Base-by-base conservation (phyloP, 2,888 invertebrate genomes). In the Melangyna quadrimaculata region DNA sequence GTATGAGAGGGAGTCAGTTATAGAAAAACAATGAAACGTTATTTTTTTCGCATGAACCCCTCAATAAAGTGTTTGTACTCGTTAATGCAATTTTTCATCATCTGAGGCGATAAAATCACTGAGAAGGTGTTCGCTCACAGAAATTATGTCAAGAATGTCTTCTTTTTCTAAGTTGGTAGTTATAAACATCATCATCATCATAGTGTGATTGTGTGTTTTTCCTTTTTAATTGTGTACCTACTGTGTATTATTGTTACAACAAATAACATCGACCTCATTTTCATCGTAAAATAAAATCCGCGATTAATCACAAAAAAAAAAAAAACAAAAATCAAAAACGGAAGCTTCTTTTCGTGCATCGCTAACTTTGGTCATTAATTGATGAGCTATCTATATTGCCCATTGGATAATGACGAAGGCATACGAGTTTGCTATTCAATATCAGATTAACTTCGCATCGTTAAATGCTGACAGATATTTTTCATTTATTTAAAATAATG, bases 341-440 rank as follows among this genome's bases (percentile, higher is more conserved):
- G 84, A 84, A 84, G 80, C 61, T 37, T 59, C 51, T 40, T 81
- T 86, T 81, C 81, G 86, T 78, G 81, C 81, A 78, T 86, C 78
- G 81, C 55, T 81, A 86, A 78, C 77, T 81, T 57, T 73, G 78
- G 73, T 77, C 57, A 84, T 84, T 84, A 75, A 72, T 69, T 78
- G 63, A 83, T 78, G 51, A 55, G 32, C 55, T 57, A 70, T 69
- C 78, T 69, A 35, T 69, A 35, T 48, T 51, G 51, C 43, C 24
- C 59, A 57, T 27, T 45, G 40, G 32, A 48, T n/a, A 22, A n/a
- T 53, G 53, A 72, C 53, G 67, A 67, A 29, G 48, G 73, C 53
- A 53, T n/a, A n/a, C n/a, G n/a, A n/a, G 24, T 12, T 17, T n/a
- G 9, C 17, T 27, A n/a, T 29, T 65, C 45, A 29, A 17, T 29